Evolutionary conservation across 2,113 vertebrate genomes (phyloP), one percentile per base, ranked within the genome.

Genomic region (Girardinichthys multiradiatus): DNA sequence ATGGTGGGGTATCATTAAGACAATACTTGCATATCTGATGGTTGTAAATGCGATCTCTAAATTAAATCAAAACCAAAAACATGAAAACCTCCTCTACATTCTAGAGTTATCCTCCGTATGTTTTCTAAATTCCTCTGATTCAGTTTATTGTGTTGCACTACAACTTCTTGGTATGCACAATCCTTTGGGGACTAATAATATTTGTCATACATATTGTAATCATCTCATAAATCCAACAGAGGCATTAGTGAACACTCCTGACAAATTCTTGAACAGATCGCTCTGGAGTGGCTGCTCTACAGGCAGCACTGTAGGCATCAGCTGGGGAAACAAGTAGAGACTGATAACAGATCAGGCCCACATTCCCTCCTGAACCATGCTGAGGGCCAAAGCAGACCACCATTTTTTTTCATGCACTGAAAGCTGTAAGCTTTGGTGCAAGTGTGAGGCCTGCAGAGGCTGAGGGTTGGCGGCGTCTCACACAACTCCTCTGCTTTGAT

Each of bases 241-340:
- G 30, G 28, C 39, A 69, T 71, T 78, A 57, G 57, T 4, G 15
- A 57, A n/a, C 62, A 54, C 45, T 24, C 63, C 63, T 69, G 68
- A 69, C 77, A 68, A 67, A 86, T 71, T 68, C 33, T 57, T 19
- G 33, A 58, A 27, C 59, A 45, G 62, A 75, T 76, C 5, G 12
- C 65, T 66, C 45, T 27, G 48, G 69, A 28, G 68, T 19, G 67
- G 70, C n/a, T 29, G 15, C 1, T 0, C 62, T 82, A 68, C 71
- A 77, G 48, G 29, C 29, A 21, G 77, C 76, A 63, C 76, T 82
- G 81, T 75, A 81, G 68, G 79, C 73, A 86, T 87, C 86, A 84
- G 79, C 87, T 88, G 86, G 85, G 74, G 89, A 91, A 90, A 91
- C 87, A 86, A 79, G 75, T 70, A 1, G 67, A 33, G 68, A 71